Evolutionary conservation across 2,888 invertebrate species (phyloP), one percentile per base, ranked within the genome.

Genomic region (Apotomis turbidana): DNA sequence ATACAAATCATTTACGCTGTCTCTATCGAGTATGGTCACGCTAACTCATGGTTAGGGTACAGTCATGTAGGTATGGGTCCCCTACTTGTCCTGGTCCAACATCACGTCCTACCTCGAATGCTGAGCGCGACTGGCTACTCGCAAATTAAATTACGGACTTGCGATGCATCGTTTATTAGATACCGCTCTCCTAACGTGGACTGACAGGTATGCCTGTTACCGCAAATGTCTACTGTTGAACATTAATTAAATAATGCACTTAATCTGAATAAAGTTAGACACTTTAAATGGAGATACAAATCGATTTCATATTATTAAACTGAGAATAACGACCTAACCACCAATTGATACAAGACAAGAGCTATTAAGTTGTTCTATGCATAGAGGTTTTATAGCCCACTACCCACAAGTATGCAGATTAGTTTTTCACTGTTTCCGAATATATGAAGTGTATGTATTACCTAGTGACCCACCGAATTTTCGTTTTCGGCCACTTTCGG

Each of bases 121-220:
- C 44, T 57, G 67, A 57, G 62, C 61, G 51, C 9, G 66, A 61
- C 49, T 60, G 60, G 49, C 36, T 46, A 41, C 61, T 57, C 55
- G 61, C 71, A 68, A 71, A 71, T 71, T 61, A 62, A 71, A 71
- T 68, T 71, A 68, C 67, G 61, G 27, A 71, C 67, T 71, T 67
- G 61, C 54, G 71, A 68, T 68, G 71, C 57, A 61, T 55, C 67
- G 71, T 61, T 71, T 71, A 71, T 62, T 67, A 71, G 71, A 60
- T 68, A 62, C 67, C 49, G 67, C 51, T 64, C 54, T 46, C 55
- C 67, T 68, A 71, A 71, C 67, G 52, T 49, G 41, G 67, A 62
- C 60, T 68, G 71, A 68, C 71, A 68, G 71, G 54, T 67, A 38
- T 55, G 55, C 49, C 61, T 49, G 61, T 67, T 71, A 61, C 67